Base-by-base conservation (phyloP, 2,113 vertebrate genomes). In the Anguilla rostrata region DNA sequence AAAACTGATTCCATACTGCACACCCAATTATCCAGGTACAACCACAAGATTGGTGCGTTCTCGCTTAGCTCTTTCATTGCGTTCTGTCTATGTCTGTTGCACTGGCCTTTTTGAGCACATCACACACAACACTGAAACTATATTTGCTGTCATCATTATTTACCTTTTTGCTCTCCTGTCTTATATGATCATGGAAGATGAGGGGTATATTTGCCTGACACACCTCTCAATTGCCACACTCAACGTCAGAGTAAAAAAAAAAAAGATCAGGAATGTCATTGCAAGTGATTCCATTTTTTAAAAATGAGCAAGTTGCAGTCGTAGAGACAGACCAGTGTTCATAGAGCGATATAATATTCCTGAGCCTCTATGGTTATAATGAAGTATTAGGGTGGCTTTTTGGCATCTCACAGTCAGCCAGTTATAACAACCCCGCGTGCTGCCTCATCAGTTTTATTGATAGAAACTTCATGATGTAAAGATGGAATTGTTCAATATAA, bases 381-480 rank as follows among this genome's bases (percentile, higher is more conserved):
- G 20, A 82, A 43, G 49, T 84, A 60, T 41, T 43, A 43, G 46
- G 22, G 14, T 84, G 71, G 41, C 49, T 87, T 83, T 87, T 83
- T 49, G 81, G 81, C 86, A 56, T 78, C 82, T 87, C 75, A 71
- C 20, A 83, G 22, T 60, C 81, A 83, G 43, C 82, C 82, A 60
- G 53, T n/a, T 86, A 71, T 82, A 75, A 49, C 81, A 60, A 43
- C 66, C 49, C n/a, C 60, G 20, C 78, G 34, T 78, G 53, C 5
- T 83, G 86, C 86, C 82, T 87, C 66, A 87, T 87, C 82, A 78
- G 86, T 87, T 87, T 83, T 83, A 87, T 43, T 84, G 86, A 78
- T 63, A 83, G 60, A 78, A 87, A 83, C 66, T 39, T 83, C 63
- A 56, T 39, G 60, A 78, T 56, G 66, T 83, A 78, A 83, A 83